Conservation (phyloP, 2,113 vertebrate genomes). For the Tenrec ecaudatus region DNA sequence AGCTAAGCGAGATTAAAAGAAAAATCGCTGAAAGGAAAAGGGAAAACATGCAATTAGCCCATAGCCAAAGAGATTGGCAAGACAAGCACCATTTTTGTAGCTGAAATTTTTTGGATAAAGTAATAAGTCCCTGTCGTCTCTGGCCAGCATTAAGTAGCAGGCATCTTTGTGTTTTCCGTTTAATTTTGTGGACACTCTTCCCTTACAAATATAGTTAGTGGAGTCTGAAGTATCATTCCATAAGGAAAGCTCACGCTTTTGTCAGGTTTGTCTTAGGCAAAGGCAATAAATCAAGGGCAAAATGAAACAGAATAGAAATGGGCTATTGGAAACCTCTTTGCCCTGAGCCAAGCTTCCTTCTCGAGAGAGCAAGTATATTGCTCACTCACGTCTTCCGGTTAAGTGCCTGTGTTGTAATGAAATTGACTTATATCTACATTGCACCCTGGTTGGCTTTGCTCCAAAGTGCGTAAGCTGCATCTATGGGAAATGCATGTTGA, state of each 20-base stretch:
- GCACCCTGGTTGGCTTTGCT: constrained; percentile 47
- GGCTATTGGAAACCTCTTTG: constrained; percentile 63
- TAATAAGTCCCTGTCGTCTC: constrained; percentile 75
- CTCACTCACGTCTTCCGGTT: constrained; percentile 45
- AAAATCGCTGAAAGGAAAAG: neutral
- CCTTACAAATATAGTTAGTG: constrained; percentile 76
- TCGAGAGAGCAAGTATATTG: neutral
- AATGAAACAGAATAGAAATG: constrained; percentile 72
- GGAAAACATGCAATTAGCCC: constrained; percentile 60
- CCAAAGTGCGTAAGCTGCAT: constrained; percentile 56
- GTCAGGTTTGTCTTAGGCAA: constrained; percentile 59
- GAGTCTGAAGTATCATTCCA: constrained; percentile 70
- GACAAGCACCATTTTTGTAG: constrained; percentile 7
- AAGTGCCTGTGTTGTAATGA: constrained; percentile 58
- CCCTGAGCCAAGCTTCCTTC: neutral
- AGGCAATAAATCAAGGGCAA: constrained; percentile 72
- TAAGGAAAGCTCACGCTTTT: constrained; percentile 66
- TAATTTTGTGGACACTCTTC: constrained; percentile 75
- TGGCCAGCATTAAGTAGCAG: constrained; percentile 74
- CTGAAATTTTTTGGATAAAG: constrained; percentile 70
- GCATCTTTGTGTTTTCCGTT: constrained; percentile 61
- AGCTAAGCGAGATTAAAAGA: constrained; percentile 56
- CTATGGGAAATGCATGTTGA: constrained; percentile 54
- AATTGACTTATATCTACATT: constrained; percentile 68
- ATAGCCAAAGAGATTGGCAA: constrained; percentile 23